phyloP scores from a whole-genome alignment of 2,888 invertebrate species.

The Muschampia plurimacula region DNA sequence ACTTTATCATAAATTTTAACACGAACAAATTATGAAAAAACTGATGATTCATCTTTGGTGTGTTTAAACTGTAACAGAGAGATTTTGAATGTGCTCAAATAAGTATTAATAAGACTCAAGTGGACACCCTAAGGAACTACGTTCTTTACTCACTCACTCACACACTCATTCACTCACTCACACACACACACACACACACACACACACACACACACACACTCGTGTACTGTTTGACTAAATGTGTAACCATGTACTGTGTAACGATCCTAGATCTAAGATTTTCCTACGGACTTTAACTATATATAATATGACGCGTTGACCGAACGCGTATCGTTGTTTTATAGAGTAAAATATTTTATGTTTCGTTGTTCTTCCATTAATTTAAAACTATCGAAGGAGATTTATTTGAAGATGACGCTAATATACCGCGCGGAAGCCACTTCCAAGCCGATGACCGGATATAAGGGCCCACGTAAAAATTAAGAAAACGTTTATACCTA shows the following conservation, averaged over 20 bases:
- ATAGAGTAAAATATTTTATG: slow-evolving; percentile 63
- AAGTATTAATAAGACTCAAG: background rate
- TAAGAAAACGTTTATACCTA: slow-evolving; percentile 52
- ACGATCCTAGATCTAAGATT: slow-evolving; percentile 19
- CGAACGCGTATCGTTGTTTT: slow-evolving; percentile 58
- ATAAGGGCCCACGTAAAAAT: slow-evolving; percentile 62
- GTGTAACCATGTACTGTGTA: slow-evolving; percentile 45
- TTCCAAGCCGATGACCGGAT: slow-evolving; percentile 55
- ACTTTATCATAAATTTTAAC: too few relatives aligned
- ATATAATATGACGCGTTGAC: background rate
- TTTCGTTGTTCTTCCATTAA: slow-evolving; percentile 76
- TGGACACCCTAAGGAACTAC: background rate
- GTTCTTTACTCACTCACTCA: too few relatives aligned
- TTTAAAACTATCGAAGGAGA: slow-evolving; percentile 59
- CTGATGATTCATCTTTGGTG: too few relatives aligned
- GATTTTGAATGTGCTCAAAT: slow-evolving; percentile 2
- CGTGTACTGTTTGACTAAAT: background rate
- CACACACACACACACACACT: background rate
- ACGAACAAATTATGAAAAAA: too few relatives aligned
- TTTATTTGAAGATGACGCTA: slow-evolving; percentile 50
- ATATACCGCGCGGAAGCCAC: slow-evolving; percentile 42
- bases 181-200: too few relatives aligned
- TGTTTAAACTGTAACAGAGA: background rate
- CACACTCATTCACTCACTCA: too few relatives aligned
- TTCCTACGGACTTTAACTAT: background rate